These are phyloP conservation scores for Pentamera pediparva DNA, from an alignment of 53 echinoderm and acorn worm genomes.

Conservation along the genomic window DNA sequence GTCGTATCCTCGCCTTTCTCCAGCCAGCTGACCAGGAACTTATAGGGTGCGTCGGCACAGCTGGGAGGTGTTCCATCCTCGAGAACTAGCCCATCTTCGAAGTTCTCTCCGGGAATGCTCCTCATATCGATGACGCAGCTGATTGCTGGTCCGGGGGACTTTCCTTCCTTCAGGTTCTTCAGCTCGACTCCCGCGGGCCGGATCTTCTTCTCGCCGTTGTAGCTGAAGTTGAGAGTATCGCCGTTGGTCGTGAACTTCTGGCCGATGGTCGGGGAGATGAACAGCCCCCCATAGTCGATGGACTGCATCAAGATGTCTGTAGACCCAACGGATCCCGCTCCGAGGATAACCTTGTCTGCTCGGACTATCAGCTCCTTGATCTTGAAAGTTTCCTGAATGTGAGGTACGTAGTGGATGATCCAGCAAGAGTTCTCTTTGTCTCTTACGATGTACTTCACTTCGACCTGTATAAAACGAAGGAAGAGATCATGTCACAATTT, in stretches of 20 bases:
- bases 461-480: too few species aligned
- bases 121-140: constrained; percentile 48
- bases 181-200: constrained; percentile 47
- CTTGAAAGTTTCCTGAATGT: constrained; percentile 31
- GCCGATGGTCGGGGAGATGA: constrained; percentile 34
- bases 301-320: constrained; percentile 50
- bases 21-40: constrained; percentile 40
- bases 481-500: too few species aligned
- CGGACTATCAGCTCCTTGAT: constrained; percentile 36
- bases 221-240: constrained; percentile 37
- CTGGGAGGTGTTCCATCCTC: constrained; percentile 61
- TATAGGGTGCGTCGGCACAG: constrained; percentile 25
- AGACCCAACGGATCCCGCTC: constrained; percentile 48
- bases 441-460: constrained; percentile 45
- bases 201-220: constrained; percentile 48
- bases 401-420: constrained; percentile 40
- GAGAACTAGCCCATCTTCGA: constrained; percentile 46
- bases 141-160: constrained; percentile 56
- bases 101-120: constrained; percentile 8
- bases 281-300: constrained; percentile 22
- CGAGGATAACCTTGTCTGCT: constrained; percentile 43
- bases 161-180: constrained; percentile 29
- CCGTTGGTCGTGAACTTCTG: constrained; percentile 57
- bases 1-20: constrained; percentile 41
- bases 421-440: constrained; percentile 28